phyloP scores from a whole-genome alignment of 2,797 vertebrate genomes.

The Gymnoscopelus microlampas region DNA sequence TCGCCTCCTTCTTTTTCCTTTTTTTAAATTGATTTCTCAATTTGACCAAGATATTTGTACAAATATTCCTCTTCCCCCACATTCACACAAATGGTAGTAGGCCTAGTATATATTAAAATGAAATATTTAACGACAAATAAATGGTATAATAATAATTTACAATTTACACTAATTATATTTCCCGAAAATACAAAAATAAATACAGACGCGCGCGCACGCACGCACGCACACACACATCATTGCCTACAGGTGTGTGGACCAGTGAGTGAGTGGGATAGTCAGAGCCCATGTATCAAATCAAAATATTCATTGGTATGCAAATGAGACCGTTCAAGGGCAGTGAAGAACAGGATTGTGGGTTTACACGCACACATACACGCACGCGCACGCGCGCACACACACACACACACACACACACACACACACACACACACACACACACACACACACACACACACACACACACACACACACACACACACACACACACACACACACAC shows the following conservation, averaged over 20 bases:
- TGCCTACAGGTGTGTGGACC: conserved; percentile 48
- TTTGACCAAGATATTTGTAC: too few species aligned
- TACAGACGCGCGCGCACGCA: too few species aligned
- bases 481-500: conserved; percentile 1
- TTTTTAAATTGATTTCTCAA: too few species aligned
- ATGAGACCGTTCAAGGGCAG: conserved; percentile 71
- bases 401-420: background rate
- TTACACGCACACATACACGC: conserved; percentile 5
- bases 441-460: background rate
- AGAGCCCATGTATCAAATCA: conserved; percentile 45
- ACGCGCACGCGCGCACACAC: background rate
- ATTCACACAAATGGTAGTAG: too few species aligned
- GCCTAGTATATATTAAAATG: too few species aligned
- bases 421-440: background rate
- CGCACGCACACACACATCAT: too few species aligned
- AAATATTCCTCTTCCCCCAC: too few species aligned
- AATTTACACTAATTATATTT: too few species aligned
- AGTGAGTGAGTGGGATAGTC: conserved; percentile 10
- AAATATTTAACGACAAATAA: too few species aligned
- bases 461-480: conserved; percentile 10
- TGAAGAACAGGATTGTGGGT: conserved; percentile 43
- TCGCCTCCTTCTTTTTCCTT: too few species aligned
- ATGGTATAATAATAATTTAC: too few species aligned
- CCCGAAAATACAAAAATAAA: too few species aligned
- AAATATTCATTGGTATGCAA: conserved; percentile 81